Percentiles rank a stretch among this genome's conserved stretches.
Evolutionary conservation across 1,140 invertebrate species (phyloP).

Genomic region (Drosophila gunungcola): DNA sequence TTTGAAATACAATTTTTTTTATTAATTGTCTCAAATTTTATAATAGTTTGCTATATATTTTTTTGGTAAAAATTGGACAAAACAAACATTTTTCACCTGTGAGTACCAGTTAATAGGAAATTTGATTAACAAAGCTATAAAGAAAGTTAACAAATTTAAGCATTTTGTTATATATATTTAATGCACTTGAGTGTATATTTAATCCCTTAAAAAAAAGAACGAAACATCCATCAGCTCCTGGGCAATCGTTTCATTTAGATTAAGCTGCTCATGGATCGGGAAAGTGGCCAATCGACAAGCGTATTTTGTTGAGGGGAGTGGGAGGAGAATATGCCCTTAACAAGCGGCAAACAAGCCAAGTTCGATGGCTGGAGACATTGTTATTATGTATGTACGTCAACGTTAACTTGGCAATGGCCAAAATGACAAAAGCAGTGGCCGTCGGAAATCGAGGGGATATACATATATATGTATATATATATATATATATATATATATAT

Average conservation of each 20-base stretch:
- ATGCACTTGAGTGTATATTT: no score
- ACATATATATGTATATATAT: background rate
- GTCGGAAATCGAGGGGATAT: constrained; percentile 1
- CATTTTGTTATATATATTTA: background rate
- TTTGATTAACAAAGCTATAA: no score
- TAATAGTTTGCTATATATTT: no score
- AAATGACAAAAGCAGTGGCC: constrained; percentile 65
- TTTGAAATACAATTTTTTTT: no score
- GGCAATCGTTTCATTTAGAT: constrained; percentile 20
- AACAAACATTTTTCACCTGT: no score
- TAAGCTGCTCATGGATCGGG: constrained; percentile 15
- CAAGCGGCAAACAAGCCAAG: constrained; percentile 66
- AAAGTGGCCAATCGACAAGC: background rate
- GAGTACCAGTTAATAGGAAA: no score
- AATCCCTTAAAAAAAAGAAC: no score
- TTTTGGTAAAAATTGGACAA: no score
- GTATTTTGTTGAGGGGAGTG: background rate
- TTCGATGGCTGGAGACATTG: constrained; percentile 52
- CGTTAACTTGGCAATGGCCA: constrained; percentile 58
- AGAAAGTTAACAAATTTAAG: background rate
- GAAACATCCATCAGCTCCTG: background rate
- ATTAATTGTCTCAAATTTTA: no score
- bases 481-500: background rate
- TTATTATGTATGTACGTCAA: constrained; percentile 52
- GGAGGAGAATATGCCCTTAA: constrained; percentile 21